These are phyloP conservation scores for Dimorphilus gyrociliatus DNA, from an alignment of 2,888 invertebrate genomes.

Conservation along the genomic window DNA sequence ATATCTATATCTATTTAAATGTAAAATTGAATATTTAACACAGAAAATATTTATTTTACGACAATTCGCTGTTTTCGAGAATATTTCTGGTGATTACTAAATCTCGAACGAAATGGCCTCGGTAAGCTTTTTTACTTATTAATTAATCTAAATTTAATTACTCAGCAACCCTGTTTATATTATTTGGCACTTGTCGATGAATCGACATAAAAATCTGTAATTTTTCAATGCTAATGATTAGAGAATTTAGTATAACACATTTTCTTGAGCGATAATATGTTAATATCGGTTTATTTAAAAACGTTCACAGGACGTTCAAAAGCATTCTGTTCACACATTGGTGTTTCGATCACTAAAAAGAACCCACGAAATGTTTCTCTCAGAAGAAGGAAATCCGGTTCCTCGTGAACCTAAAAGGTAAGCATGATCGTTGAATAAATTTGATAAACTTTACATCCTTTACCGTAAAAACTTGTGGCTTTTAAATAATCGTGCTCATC, in stretches of 20 bases:
- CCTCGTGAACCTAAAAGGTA: constrained; percentile 68
- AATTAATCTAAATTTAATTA: too few relatives aligned
- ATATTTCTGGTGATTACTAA: too few relatives aligned
- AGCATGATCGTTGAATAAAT: constrained; percentile 10
- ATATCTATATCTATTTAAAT: too few relatives aligned
- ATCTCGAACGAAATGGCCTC: too few relatives aligned
- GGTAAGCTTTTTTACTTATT: too few relatives aligned
- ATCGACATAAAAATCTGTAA: not conserved
- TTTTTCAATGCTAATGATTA: not conserved
- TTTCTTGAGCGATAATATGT: not conserved
- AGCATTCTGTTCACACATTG: constrained; percentile 87
- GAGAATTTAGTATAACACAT: not conserved
- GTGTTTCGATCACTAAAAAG: constrained; percentile 91
- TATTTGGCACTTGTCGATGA: not conserved
- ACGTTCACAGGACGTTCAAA: constrained; percentile 53
- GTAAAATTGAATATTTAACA: too few relatives aligned
- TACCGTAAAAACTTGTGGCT: not conserved
- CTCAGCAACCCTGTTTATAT: too few relatives aligned
- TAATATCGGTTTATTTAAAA: not conserved
- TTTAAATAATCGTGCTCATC: not conserved
- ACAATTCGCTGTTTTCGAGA: too few relatives aligned
- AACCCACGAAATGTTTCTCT: constrained; percentile 90
- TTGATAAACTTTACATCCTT: not conserved
- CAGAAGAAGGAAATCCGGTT: constrained; percentile 68
- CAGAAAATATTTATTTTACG: too few relatives aligned